These are phyloP conservation scores for Apteryx mantelli DNA, from an alignment of 2,113 vertebrate genomes.

Conservation along the genomic window DNA sequence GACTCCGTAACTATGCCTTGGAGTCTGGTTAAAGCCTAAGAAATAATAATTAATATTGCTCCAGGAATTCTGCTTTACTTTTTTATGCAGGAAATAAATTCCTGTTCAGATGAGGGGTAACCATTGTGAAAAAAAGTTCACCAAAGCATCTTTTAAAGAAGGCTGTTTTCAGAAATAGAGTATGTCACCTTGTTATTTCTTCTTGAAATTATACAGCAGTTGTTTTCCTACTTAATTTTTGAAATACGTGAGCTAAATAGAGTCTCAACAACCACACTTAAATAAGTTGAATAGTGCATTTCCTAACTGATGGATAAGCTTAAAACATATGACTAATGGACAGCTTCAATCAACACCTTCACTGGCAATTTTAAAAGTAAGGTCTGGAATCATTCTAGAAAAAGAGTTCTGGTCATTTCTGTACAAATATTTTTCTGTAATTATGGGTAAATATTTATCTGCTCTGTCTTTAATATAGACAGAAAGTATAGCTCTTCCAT, in stretches of 20 bases:
- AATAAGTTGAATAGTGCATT: not conserved
- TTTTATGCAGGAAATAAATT: not conserved
- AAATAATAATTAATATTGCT: not conserved
- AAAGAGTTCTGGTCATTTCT: not conserved
- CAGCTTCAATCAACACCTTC: not conserved
- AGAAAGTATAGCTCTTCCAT: not conserved
- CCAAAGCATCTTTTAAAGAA: not conserved
- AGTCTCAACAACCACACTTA: not conserved
- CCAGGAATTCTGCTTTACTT: not conserved
- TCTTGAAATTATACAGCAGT: not conserved
- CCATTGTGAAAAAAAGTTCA: not conserved
- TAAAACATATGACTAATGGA: not conserved
- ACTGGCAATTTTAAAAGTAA: not conserved
- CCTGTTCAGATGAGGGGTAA: not conserved
- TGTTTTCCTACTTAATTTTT: constrained; percentile 1
- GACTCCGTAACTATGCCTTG: not conserved
- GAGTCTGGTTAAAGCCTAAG: not conserved
- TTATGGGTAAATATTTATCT: not conserved
- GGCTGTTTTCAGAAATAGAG: not conserved
- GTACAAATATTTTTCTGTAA: constrained; percentile 8
- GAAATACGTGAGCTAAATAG: not conserved
- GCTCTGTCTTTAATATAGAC: not conserved
- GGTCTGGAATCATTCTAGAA: constrained; percentile 9
- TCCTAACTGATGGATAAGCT: not conserved
- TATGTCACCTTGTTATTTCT: not conserved